Percentiles rank a stretch among this genome's conserved stretches.
Evolutionary conservation across 2,888 invertebrate species (phyloP).

Genomic region (Polyploca ridens): DNA sequence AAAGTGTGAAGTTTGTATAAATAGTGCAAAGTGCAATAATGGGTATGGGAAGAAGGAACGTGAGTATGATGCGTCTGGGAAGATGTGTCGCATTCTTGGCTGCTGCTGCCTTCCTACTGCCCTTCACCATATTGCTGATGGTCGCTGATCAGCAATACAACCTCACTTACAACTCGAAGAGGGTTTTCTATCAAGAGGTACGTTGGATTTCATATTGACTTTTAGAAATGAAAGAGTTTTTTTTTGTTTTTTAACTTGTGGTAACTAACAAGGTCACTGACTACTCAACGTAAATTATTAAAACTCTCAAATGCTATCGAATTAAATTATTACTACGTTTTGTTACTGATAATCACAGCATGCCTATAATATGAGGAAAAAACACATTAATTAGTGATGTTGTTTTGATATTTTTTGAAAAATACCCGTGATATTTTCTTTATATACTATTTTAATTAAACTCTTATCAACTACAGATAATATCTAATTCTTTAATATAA

Average conservation of each 20-base stretch:
- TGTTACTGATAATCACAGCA: too few relatives aligned
- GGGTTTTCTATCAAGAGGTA: slow-evolving; percentile 83
- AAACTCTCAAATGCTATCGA: slow-evolving; percentile 1
- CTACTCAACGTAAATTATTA: too few relatives aligned
- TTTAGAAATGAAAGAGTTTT: too few relatives aligned
- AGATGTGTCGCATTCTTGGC: slow-evolving; percentile 85
- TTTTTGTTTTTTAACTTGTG: too few relatives aligned
- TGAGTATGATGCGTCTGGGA: slow-evolving; percentile 79
- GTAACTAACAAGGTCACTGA: slow-evolving; percentile 2
- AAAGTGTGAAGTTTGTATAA: slow-evolving; percentile 15
- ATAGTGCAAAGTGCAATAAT: slow-evolving; percentile 31
- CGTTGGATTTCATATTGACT: slow-evolving; percentile 34
- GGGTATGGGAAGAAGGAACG: slow-evolving; percentile 68
- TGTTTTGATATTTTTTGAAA: too few relatives aligned
- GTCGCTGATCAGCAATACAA: slow-evolving; percentile 86
- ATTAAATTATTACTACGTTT: not conserved
- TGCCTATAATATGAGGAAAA: too few relatives aligned
- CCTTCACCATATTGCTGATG: slow-evolving; percentile 85
- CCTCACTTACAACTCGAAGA: slow-evolving; percentile 78
- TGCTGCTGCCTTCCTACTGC: slow-evolving; percentile 85
- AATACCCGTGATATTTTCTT: too few relatives aligned
- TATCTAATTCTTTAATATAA: too few relatives aligned
- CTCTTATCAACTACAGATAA: too few relatives aligned
- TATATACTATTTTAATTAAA: too few relatives aligned
- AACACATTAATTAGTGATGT: too few relatives aligned